Conservation (phyloP, 2,797 vertebrate genomes). For the Eleutherodactylus coqui region DNA sequence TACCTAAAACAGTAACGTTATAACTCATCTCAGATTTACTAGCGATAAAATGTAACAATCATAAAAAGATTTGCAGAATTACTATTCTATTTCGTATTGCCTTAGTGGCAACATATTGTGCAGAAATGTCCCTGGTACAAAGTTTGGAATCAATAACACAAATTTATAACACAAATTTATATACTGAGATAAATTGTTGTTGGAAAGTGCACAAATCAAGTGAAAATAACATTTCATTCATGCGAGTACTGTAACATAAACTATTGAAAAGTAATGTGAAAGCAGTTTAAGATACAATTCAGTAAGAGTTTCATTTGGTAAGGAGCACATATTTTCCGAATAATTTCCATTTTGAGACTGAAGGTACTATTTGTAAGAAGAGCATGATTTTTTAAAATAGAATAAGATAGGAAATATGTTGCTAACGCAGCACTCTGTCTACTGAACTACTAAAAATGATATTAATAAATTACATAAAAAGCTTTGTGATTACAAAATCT, state of each 20-base stretch:
- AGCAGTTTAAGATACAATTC: not conserved
- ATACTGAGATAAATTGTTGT: not conserved
- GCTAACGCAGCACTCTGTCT: not conserved
- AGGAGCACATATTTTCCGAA: not conserved
- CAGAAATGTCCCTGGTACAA: not conserved
- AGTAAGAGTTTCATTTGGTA: not conserved
- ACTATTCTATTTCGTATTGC: not conserved
- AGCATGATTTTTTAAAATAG: not conserved
- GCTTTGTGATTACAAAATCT: too few relatives aligned
- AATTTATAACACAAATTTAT: not conserved
- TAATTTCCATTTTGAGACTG: not conserved
- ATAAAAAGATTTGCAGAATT: not conserved
- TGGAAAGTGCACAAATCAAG: not conserved
- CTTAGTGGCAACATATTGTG: not conserved
- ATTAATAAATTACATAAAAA: not conserved
- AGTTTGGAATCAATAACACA: not conserved
- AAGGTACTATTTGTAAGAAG: not conserved
- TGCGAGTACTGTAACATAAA: not conserved
- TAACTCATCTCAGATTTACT: slow-evolving; percentile 3
- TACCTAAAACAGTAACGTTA: not conserved
- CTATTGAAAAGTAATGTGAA: not conserved
- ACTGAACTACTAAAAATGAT: not conserved
- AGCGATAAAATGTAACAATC: not conserved
- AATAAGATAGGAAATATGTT: not conserved
- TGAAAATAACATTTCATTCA: slow-evolving; percentile 3